Percentiles rank a stretch among this genome's conserved stretches.
phyloP scores from a whole-genome alignment of 1,140 invertebrate species.

The Ctenoplectra terminalis region DNA sequence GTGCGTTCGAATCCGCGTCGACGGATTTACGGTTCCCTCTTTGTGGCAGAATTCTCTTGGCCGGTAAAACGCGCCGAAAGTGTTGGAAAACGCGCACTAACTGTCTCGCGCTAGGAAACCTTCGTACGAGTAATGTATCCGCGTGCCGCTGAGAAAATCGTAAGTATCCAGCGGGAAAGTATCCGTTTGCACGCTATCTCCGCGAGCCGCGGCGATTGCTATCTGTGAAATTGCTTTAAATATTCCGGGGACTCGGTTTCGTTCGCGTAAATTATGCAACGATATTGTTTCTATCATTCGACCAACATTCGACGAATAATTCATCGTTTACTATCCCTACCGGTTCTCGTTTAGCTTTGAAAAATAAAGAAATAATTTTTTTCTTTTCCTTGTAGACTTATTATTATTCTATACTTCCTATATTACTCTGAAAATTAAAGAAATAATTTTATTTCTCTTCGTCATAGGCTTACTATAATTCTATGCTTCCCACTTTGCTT shows the following conservation, averaged over 20 bases:
- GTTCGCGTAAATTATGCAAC: conserved; percentile 17
- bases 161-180: conserved; percentile 61
- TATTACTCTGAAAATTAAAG: too few species aligned
- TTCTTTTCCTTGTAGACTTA: too few species aligned
- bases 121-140: conserved; percentile 63
- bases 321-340: too few species aligned
- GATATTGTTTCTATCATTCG: background rate
- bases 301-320: too few species aligned
- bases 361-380: too few species aligned
- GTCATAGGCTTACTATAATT: too few species aligned
- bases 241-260: conserved; percentile 47
- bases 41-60: background rate
- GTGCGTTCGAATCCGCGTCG: background rate
- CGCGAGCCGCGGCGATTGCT: background rate
- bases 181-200: conserved; percentile 64
- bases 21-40: conserved; percentile 24
- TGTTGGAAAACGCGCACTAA: conserved; percentile 62
- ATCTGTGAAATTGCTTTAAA: conserved; percentile 55
- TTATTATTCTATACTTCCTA: too few species aligned
- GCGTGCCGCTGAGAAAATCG: conserved; percentile 60
- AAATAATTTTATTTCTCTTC: too few species aligned
- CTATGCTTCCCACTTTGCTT: too few species aligned
- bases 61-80: conserved; percentile 32
- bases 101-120: conserved; percentile 59
- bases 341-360: too few species aligned